Conservation (phyloP, 2,888 invertebrate species). For the Phoenoteleia sp. region DNA sequence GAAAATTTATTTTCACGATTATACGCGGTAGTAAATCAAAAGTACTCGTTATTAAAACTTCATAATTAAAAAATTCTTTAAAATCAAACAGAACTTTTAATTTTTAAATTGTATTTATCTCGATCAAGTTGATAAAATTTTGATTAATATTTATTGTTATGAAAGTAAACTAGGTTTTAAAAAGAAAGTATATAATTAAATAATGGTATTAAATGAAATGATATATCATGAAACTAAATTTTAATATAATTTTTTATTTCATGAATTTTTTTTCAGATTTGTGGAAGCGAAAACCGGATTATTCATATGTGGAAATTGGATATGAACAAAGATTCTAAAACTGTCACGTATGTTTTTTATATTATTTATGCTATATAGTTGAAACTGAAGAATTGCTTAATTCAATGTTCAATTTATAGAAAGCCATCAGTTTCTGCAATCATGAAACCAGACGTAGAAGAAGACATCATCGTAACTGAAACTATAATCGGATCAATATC, state of each 20-base stretch:
- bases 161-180: no score
- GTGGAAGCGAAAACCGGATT: slow-evolving; percentile 80
- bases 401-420: slow-evolving; percentile 48
- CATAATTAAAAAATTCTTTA: no score
- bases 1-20: slow-evolving; percentile 22
- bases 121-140: no score
- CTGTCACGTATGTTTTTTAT: slow-evolving; percentile 73
- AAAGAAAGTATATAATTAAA: no score
- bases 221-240: no score
- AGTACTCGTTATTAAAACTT: no score
- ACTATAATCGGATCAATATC: slow-evolving; percentile 79
- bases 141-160: no score
- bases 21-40: no score
- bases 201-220: no score
- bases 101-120: no score
- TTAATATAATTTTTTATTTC: no score
- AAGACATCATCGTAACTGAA: slow-evolving; percentile 80
- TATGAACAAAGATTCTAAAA: slow-evolving; percentile 69
- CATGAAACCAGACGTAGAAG: slow-evolving; percentile 76
- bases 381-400: not conserved
- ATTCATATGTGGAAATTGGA: slow-evolving; percentile 82
- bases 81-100: no score
- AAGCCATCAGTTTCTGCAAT: slow-evolving; percentile 82
- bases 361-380: not conserved
- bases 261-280: slow-evolving; percentile 78